Base-by-base conservation (phyloP, 2,888 invertebrate species). In the Amphipoea oculea region DNA sequence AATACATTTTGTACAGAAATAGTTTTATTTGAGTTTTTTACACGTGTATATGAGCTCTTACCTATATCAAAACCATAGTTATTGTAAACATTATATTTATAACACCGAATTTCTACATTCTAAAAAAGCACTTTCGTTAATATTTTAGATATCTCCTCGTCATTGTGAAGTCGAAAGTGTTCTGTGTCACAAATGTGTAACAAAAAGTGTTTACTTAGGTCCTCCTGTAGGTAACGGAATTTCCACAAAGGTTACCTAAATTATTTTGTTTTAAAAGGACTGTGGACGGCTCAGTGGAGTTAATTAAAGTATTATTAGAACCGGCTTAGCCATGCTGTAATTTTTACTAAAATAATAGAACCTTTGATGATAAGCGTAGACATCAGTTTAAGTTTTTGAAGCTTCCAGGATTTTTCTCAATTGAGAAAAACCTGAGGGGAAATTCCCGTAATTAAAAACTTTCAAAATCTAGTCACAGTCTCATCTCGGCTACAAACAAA, bases 231-330 rank as follows among this genome's bases (percentile, higher is more conserved):
- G 29, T 48, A 71, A 57, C n/a, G n/a, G 29, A 67, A 63, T n/a
- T 51, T 48, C 54, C 48, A 63, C 48, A 79, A 84, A 72, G 67
- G 67, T 67, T 36, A 57, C 48, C 48, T 14, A 14, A 14, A 62
- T 80, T 84, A 62, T 80, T 84, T 67, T 68, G 48, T 72, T 82
- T 68, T 36, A 78, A 83, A 69, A 69, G 69, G 60, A 42, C 48
- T 84, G 57, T n/a, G 14, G 20, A 57, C 20, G 81, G 57, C 36
- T 68, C 60, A 68, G 67, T 72, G 36, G 48, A 84, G 20, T 81
- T 84, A 48, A 82, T 68, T 63, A 72, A 63, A 72, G 36, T 68
- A 51, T 85, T 68, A 60, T 70, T 78, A 66, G 6, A 57, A 78
- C 14, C 23, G 29, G 17, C 20, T 48, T 23, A 5, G 29, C 7